Conservation (phyloP, 2,797 vertebrate species). For the Gobionotothen gibberifrons region DNA sequence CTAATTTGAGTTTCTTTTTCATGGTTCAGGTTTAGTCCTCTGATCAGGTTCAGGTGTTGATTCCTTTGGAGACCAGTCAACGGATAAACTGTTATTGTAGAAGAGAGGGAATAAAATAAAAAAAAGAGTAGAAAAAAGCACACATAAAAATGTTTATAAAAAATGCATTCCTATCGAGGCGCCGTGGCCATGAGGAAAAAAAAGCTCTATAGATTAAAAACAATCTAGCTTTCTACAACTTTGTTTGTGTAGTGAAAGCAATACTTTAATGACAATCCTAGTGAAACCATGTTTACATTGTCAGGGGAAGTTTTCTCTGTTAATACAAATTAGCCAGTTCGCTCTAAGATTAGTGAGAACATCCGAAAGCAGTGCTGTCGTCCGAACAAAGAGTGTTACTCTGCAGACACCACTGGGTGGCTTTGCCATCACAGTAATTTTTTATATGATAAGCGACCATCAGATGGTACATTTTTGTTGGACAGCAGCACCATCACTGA, state of each 20-base stretch:
- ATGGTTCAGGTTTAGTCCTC: constrained; percentile 74
- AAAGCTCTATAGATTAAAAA: constrained; percentile 78
- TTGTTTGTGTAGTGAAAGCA: constrained; percentile 86
- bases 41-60: constrained; percentile 75
- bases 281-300: constrained; percentile 89
- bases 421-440: constrained; percentile 38
- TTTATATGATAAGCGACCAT: constrained; percentile 20
- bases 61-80: constrained; percentile 71
- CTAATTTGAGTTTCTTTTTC: constrained; percentile 68
- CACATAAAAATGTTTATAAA: constrained; percentile 81
- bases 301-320: constrained; percentile 73
- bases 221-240: constrained; percentile 88
- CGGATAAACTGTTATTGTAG: constrained; percentile 71
- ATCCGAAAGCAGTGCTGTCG: constrained; percentile 47
- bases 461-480: constrained; percentile 24
- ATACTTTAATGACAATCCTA: constrained; percentile 88
- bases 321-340: constrained; percentile 68
- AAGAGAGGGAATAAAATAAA: constrained; percentile 38
- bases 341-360: constrained; percentile 37
- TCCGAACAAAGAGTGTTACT: constrained; percentile 41
- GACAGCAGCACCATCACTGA: constrained; percentile 36
- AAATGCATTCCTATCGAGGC: constrained; percentile 82
- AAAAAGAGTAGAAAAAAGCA: constrained; percentile 74
- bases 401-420: constrained; percentile 27
- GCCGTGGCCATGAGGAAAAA: constrained; percentile 70